phyloP scores from a whole-genome alignment of 2,797 vertebrate species.

The Antrozous pallidus region DNA sequence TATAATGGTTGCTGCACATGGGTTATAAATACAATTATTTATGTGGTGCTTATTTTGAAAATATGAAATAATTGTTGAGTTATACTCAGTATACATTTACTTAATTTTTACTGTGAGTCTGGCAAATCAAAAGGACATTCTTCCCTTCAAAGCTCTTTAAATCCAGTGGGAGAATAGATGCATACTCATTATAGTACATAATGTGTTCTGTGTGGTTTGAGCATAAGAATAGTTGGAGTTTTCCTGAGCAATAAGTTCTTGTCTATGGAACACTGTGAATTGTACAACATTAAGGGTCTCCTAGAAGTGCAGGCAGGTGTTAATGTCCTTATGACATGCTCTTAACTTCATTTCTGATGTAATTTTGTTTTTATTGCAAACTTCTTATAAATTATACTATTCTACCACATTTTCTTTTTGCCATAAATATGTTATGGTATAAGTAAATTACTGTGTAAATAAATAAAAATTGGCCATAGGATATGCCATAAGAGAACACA shows the following conservation, averaged over 20 bases:
- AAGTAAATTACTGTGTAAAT: background rate
- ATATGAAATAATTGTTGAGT: conserved; percentile 30
- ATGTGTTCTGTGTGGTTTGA: background rate
- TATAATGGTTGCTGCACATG: background rate
- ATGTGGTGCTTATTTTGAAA: conserved; percentile 28
- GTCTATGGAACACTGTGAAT: background rate
- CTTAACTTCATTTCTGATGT: background rate
- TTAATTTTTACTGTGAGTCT: conserved; percentile 3
- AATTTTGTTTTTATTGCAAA: conserved; percentile 19
- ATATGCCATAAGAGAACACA: background rate
- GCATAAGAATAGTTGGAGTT: background rate
- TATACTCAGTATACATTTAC: background rate
- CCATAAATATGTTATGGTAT: background rate
- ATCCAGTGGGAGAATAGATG: background rate
- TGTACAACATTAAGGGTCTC: background rate
- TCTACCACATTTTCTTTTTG: background rate
- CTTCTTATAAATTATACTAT: background rate
- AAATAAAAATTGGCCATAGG: background rate
- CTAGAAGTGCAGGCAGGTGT: background rate
- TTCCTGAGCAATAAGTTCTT: conserved; percentile 11
- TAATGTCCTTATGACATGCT: background rate
- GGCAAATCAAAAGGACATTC: background rate
- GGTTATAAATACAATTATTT: conserved; percentile 56
- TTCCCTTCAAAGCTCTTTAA: conserved; percentile 19
- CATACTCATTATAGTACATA: background rate